Base-by-base conservation (phyloP, 37 sponge, comb jelly and placozoan genomes). In the Dysidea cf. avara region DNA sequence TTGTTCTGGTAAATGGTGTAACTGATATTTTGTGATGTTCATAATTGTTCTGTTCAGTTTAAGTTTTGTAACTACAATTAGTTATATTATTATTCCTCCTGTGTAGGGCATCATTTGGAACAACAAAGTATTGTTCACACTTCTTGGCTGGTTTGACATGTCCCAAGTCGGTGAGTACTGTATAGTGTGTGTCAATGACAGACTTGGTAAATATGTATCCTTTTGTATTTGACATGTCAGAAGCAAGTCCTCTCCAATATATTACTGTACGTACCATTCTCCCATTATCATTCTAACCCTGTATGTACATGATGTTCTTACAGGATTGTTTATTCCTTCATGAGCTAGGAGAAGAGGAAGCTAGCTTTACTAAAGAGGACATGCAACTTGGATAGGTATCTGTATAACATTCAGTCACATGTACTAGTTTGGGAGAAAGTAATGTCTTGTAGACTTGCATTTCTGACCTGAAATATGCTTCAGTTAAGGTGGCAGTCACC, bases 311-410 rank as follows among this genome's bases (percentile, higher is more conserved):
- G n/a, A n/a, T n/a, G n/a, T n/a, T n/a, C n/a, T n/a, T n/a, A n/a
- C n/a, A 94, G 95, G 96, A 96, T 51, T 96, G 96, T 55, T 89
- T 92, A 90, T 96, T 87, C 60, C 86, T 96, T 4, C 96, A 96
- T 78, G 96, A 85, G 43, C 55, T 96, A 56, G 96, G 96, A 13
- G 94, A 96, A 13, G 77, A 84, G 0, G 89, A 90, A 32, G 93
- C 93, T 28, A 92, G 93, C 73, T 96, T 96, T 82, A 96, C 96
- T 32, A 96, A 92, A 51, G 90, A 92, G 63, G 96, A 96, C 79
- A 92, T 96, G 87, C 87, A 85, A 63, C 71, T 80, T 43, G 93
- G 96, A 91, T 93, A 22, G 22, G 76, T 68, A 6, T 20, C 2
- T 3, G n/a, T n/a, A n/a, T n/a, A n/a, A n/a, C n/a, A n/a, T n/a